phyloP scores from a whole-genome alignment of 2,888 invertebrate genomes.

The Microdon myrmicae region DNA sequence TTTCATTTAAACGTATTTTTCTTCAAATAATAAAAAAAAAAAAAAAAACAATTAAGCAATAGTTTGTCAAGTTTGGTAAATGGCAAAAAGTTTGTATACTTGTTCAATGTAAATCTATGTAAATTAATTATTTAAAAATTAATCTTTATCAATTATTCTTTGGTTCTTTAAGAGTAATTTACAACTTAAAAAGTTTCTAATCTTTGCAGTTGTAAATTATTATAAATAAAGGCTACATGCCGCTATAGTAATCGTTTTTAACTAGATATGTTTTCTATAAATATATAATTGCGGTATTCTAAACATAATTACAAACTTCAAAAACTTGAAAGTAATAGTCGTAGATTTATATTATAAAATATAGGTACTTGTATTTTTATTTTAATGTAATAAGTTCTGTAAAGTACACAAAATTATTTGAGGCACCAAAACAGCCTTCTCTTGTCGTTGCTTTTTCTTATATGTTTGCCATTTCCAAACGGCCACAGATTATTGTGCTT shows the following conservation, averaged over 20 bases:
- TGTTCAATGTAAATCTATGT: slow-evolving; percentile 3
- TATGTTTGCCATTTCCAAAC: slow-evolving; percentile 73
- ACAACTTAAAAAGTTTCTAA: too few species aligned
- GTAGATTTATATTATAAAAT: too few species aligned
- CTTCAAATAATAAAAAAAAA: slow-evolving; percentile 7
- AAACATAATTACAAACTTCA: too few species aligned
- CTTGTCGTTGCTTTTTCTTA: slow-evolving; percentile 13
- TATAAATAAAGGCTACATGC: too few species aligned
- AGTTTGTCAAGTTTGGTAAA: slow-evolving; percentile 58
- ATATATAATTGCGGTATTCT: too few species aligned
- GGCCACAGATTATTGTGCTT: slow-evolving; percentile 63
- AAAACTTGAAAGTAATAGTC: too few species aligned
- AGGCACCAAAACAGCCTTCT: slow-evolving; percentile 76
- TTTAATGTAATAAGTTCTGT: not conserved
- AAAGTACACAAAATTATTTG: slow-evolving; percentile 45
- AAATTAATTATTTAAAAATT: slow-evolving; percentile 9
- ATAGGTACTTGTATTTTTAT: slow-evolving; percentile 6
- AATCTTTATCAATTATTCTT: slow-evolving; percentile 14
- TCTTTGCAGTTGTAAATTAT: too few species aligned
- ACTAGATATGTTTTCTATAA: too few species aligned
- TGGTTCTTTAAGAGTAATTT: too few species aligned
- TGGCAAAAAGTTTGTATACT: slow-evolving; percentile 54
- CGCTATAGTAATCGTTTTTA: too few species aligned
- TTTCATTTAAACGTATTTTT: slow-evolving; percentile 2
- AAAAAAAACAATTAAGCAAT: slow-evolving; percentile 21